Evolutionary conservation across 2,113 vertebrate species (phyloP).

Genomic region (Chaetodon auriga): DNA sequence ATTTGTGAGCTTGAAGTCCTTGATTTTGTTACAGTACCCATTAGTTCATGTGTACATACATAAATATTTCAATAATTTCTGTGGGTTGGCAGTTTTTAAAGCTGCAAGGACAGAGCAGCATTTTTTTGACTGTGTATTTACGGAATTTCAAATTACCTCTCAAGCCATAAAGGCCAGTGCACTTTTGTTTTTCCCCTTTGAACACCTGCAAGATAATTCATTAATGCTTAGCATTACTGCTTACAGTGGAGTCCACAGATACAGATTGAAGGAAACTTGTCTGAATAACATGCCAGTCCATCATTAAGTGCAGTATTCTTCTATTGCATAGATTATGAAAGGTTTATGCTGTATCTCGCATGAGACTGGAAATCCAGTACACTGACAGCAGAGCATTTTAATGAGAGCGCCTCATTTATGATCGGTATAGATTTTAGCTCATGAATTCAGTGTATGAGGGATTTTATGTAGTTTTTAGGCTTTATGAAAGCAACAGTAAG

Average conservation of each 20-base stretch:
- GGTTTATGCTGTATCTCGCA: background rate
- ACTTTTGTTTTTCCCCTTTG: no score
- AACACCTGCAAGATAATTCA: no score
- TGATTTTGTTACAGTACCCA: background rate
- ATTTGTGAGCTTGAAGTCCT: background rate
- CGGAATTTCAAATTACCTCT: no score
- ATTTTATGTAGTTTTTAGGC: background rate
- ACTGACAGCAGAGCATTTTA: conserved; percentile 24
- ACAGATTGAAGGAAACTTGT: conserved; percentile 44
- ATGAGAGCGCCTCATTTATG: background rate
- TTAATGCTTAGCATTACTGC: no score
- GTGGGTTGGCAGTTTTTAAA: no score
- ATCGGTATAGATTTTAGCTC: background rate
- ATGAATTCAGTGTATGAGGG: background rate
- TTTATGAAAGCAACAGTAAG: conserved; percentile 19
- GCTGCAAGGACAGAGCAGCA: no score
- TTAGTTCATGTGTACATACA: no score
- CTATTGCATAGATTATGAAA: conserved; percentile 46
- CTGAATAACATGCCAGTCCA: conserved; percentile 38
- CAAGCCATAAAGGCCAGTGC: no score
- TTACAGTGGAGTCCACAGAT: conserved; percentile 30
- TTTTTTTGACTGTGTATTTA: no score
- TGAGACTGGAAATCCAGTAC: background rate
- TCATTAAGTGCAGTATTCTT: conserved; percentile 48
- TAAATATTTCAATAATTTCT: no score